These are phyloP conservation scores for Glareola pratincola DNA, from an alignment of 2,113 vertebrate genomes.

Conservation along the genomic window DNA sequence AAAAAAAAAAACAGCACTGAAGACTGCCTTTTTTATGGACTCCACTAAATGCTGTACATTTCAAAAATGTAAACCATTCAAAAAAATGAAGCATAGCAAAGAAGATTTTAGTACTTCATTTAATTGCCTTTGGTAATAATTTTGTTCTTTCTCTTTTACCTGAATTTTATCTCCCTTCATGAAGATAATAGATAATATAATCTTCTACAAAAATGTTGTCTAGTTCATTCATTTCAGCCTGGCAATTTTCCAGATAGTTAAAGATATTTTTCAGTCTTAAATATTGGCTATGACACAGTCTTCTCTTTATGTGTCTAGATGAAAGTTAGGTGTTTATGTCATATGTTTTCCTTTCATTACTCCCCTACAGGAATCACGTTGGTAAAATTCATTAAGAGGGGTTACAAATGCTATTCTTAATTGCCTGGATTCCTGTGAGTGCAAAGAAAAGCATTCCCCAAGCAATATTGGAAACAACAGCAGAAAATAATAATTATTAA, in stretches of 20 bases:
- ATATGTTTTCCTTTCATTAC: constrained; percentile 47
- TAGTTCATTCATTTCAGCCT: neutral
- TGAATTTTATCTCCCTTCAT: neutral
- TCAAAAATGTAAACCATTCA: neutral
- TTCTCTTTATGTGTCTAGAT: neutral
- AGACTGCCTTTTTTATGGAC: neutral
- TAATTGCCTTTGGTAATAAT: neutral
- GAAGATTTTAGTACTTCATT: neutral
- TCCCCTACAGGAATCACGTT: neutral
- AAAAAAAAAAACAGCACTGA: neutral
- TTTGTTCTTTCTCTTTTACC: neutral
- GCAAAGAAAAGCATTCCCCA: neutral
- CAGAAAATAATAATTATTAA: neutral
- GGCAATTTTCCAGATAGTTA: constrained; percentile 5
- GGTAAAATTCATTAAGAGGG: constrained; percentile 5
- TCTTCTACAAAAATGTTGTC: neutral
- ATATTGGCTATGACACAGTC: neutral
- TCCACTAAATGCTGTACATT: neutral
- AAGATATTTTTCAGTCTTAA: constrained; percentile 20
- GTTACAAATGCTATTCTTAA: neutral
- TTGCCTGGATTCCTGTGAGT: neutral
- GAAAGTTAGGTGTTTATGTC: neutral
- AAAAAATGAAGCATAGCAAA: neutral
- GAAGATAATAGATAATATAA: constrained; percentile 9
- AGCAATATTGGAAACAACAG: neutral